Conservation (phyloP, 2,888 invertebrate species). For the Ormyrus rosae region DNA sequence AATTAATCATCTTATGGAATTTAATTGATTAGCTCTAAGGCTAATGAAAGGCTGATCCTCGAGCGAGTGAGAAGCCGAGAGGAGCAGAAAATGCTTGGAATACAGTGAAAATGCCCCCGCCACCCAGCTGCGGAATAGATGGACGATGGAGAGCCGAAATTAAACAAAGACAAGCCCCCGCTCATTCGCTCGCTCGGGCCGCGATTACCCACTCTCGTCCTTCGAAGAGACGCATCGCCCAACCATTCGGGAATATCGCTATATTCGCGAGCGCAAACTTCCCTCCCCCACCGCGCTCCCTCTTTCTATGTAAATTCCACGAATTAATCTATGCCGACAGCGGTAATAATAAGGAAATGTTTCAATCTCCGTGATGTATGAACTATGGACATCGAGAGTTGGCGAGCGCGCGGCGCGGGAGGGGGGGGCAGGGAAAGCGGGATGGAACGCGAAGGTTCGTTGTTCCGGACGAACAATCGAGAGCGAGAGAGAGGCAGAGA, state of each 20-base stretch:
- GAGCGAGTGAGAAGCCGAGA: conserved; percentile 42
- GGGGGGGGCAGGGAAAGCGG: conserved; percentile 8
- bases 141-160: conserved; percentile 66
- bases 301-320: conserved; percentile 62
- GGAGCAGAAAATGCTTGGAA: conserved; percentile 55
- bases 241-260: conserved; percentile 56
- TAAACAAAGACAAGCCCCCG: conserved; percentile 67
- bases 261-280: conserved; percentile 52
- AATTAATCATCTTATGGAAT: conserved; percentile 58
- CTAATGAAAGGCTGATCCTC: conserved; percentile 52
- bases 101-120: conserved; percentile 51
- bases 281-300: conserved; percentile 36
- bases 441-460: conserved; percentile 62
- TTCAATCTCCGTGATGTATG: conserved; percentile 75
- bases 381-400: conserved; percentile 60
- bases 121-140: conserved; percentile 50
- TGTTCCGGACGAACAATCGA: conserved; percentile 66
- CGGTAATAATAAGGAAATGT: conserved; percentile 76
- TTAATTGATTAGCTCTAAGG: conserved; percentile 56
- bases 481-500: conserved; percentile 57
- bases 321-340: conserved; percentile 75
- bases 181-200: conserved; percentile 12
- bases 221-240: conserved; percentile 49
- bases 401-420: conserved; percentile 52
- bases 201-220: conserved; percentile 51